Conservation (phyloP, 2,797 vertebrate species). For the Gallinago solitaria region DNA sequence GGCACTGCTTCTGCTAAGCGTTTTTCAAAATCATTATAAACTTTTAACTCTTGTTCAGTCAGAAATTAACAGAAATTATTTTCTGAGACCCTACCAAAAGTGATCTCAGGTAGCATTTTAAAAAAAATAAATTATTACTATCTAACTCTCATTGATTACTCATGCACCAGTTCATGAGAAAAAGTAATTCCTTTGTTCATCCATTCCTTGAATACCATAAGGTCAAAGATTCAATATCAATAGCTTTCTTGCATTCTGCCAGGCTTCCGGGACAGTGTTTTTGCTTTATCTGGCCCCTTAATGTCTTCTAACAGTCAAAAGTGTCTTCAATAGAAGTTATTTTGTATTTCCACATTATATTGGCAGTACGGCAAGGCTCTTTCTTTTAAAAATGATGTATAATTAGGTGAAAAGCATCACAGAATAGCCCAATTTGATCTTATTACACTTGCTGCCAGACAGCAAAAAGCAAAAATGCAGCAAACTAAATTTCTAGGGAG, state of each 20-base stretch:
- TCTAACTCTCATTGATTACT: background rate
- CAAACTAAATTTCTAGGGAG: slow-evolving; percentile 16
- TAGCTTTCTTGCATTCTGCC: background rate
- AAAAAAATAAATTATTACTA: background rate
- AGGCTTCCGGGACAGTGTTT: background rate
- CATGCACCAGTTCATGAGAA: background rate
- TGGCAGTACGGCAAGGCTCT: background rate
- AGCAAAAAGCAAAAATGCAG: background rate
- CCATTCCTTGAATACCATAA: background rate
- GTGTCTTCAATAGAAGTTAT: background rate
- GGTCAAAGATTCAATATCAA: background rate
- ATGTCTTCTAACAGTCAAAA: background rate
- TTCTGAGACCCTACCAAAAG: background rate
- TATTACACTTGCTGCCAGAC: background rate
- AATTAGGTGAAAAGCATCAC: background rate
- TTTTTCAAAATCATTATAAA: background rate
- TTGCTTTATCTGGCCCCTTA: background rate
- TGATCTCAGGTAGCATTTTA: background rate
- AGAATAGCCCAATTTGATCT: background rate
- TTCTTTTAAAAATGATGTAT: background rate
- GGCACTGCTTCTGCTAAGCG: background rate
- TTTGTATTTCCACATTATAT: background rate
- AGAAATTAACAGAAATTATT: background rate
- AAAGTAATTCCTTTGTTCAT: background rate
- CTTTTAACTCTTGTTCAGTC: background rate